Percentiles rank a stretch among this genome's conserved stretches.
These are phyloP conservation scores for Holothuria scabra DNA, from an alignment of 53 echinoderm and acorn worm species.

Conservation along the genomic window DNA sequence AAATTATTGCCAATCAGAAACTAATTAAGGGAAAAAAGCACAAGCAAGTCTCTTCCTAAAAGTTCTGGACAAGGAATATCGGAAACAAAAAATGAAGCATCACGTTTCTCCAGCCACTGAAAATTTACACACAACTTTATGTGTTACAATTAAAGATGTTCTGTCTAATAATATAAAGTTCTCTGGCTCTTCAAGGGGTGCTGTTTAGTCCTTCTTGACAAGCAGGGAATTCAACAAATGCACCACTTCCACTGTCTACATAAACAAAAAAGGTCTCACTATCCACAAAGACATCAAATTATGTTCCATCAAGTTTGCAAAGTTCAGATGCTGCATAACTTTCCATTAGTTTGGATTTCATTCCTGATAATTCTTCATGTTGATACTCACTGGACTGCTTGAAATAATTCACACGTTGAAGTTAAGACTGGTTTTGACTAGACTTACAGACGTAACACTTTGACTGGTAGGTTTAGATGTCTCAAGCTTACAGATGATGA, in stretches of 20 bases:
- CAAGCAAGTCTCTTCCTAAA: not conserved
- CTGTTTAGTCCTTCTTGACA: too few species aligned
- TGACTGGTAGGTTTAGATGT: not conserved
- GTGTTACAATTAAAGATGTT: not conserved
- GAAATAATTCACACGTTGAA: not conserved
- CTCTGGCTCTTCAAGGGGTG: not conserved
- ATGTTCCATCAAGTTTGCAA: constrained; percentile 24
- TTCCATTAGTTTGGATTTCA: too few species aligned
- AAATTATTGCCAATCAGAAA: not conserved
- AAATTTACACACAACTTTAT: not conserved
- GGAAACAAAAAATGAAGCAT: not conserved
- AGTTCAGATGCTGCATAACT: not conserved
- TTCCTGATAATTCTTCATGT: too few species aligned
- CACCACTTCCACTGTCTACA: not conserved
- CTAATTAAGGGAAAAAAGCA: not conserved
- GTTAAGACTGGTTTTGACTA: too few species aligned
- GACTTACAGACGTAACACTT: too few species aligned
- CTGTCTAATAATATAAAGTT: not conserved
- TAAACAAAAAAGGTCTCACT: constrained; percentile 1
- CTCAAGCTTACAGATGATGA: too few species aligned
- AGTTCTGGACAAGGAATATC: not conserved
- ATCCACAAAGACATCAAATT: constrained; percentile 10
- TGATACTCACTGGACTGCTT: not conserved
- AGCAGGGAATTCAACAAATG: too few species aligned
- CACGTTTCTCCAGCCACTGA: not conserved